Conservation (phyloP, 2,113 vertebrate species). For the Columba livia region DNA sequence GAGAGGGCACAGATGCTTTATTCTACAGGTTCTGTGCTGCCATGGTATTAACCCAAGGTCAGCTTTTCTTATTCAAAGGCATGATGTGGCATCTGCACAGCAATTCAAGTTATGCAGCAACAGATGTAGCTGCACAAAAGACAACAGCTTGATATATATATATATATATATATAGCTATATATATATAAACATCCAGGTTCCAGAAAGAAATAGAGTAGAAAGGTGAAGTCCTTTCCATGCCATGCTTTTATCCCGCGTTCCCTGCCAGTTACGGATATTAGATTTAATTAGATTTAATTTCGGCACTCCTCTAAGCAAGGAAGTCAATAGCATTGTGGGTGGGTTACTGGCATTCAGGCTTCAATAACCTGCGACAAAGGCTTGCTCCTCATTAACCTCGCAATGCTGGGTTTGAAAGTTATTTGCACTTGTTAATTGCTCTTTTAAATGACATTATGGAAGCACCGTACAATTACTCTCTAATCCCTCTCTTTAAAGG, state of each 20-base stretch:
- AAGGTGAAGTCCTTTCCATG: not conserved
- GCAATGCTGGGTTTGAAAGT: not conserved
- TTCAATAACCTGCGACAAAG: not conserved
- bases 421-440: not conserved
- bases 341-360: not conserved
- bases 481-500: not conserved
- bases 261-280: not conserved
- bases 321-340: not conserved
- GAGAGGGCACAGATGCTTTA: conserved; percentile 1
- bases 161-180: too few species aligned
- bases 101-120: conserved; percentile 53
- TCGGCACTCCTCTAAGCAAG: not conserved
- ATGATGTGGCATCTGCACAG: conserved; percentile 57
- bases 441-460: not conserved
- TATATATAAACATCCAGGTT: not conserved
- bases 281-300: not conserved
- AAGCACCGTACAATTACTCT: not conserved
- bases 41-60: conserved; percentile 49
- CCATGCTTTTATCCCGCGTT: not conserved
- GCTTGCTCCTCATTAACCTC: not conserved
- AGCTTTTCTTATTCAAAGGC: conserved; percentile 41
- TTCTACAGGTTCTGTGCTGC: conserved; percentile 10
- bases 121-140: conserved; percentile 60
- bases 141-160: conserved; percentile 1
- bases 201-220: not conserved